Conservation (phyloP, 2,113 vertebrate genomes). For the Hippocampus zosterae region DNA sequence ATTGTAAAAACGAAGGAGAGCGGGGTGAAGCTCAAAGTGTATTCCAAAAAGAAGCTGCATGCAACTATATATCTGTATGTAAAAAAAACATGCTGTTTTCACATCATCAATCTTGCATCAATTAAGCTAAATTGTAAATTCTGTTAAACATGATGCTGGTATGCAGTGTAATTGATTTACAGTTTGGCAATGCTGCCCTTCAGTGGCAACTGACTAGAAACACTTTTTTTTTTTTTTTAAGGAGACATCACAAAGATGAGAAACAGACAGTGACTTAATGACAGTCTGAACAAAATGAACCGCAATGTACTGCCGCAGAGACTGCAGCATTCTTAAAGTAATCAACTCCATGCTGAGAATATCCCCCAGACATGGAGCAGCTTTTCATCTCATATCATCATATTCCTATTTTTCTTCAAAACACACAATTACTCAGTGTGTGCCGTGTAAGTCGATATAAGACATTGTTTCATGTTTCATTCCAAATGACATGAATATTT, state of each 20-base stretch:
- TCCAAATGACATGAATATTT: constrained; percentile 52
- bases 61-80: constrained; percentile 10
- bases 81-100: constrained; percentile 18
- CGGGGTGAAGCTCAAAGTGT: constrained; percentile 12
- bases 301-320: constrained; percentile 15
- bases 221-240: constrained; percentile 35
- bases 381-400: constrained; percentile 29
- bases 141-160: constrained; percentile 32
- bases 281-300: constrained; percentile 12
- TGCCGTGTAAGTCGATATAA: constrained; percentile 27
- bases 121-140: constrained; percentile 14
- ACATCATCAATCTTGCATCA: constrained; percentile 11
- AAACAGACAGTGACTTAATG: constrained; percentile 13
- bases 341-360: constrained; percentile 25
- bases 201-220: constrained; percentile 65
- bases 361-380: constrained; percentile 33
- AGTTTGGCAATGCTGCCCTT: constrained; percentile 72
- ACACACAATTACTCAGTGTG: constrained; percentile 39
- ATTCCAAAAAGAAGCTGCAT: constrained; percentile 18
- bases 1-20: constrained; percentile 18
- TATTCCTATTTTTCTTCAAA: constrained; percentile 32
- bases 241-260: constrained; percentile 14
- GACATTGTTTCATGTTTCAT: constrained; percentile 45
- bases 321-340: constrained; percentile 10
- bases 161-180: constrained; percentile 56